Conservation (phyloP, 2,113 vertebrate species). For the Buteo buteo region DNA sequence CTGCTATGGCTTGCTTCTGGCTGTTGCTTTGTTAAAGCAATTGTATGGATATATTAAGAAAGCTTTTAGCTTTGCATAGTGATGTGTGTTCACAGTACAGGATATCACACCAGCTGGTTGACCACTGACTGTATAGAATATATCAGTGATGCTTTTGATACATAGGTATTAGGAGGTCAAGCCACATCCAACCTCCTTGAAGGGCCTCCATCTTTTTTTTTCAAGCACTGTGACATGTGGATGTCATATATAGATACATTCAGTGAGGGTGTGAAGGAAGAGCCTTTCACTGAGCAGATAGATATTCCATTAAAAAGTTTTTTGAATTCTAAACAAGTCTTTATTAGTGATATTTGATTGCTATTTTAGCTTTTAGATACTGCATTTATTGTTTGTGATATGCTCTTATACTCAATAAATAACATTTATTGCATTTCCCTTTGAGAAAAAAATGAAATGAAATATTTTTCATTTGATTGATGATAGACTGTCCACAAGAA, state of each 20-base stretch:
- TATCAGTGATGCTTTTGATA: background rate
- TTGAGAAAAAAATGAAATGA: background rate
- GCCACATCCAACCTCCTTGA: background rate
- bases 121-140: background rate
- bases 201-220: background rate
- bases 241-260: background rate
- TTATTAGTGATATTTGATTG: background rate
- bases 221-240: background rate
- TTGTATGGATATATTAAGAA: background rate
- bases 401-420: background rate
- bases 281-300: background rate
- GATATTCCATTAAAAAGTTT: background rate
- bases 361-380: background rate
- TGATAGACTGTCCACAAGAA: background rate
- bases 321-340: background rate
- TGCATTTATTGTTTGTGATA: background rate
- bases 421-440: background rate
- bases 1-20: background rate
- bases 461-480: conserved; percentile 13
- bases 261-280: background rate
- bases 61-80: background rate
- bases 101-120: background rate
- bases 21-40: background rate
- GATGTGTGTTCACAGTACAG: background rate
- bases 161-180: background rate